Percentiles rank a stretch among this genome's conserved stretches.
Conservation (phyloP, 1,140 invertebrate genomes). For the Lepidurus packardi region DNA sequence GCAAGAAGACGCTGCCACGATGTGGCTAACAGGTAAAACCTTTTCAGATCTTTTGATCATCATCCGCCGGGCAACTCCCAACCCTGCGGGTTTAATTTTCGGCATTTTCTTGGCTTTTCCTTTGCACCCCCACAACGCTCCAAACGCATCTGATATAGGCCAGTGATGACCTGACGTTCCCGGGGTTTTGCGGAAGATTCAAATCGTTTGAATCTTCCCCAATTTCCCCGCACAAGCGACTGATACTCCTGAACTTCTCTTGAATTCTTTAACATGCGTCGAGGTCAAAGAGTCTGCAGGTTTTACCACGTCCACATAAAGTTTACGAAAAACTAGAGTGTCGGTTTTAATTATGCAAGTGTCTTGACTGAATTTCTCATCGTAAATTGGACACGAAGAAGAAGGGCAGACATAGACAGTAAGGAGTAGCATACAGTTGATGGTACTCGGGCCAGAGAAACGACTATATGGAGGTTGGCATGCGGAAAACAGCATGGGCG, state of each 20-base stretch:
- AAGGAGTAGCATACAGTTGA: not conserved
- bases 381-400: not conserved
- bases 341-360: slow-evolving; percentile 3
- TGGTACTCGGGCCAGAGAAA: not conserved
- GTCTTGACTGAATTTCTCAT: not conserved
- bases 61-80: not conserved
- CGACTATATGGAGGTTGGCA: not conserved
- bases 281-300: not conserved
- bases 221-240: not conserved
- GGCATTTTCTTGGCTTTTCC: not conserved
- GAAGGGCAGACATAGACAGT: not conserved
- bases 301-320: not conserved
- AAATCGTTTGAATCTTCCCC: not conserved
- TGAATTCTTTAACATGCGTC: too few species aligned
- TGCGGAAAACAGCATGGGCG: not conserved
- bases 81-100: not conserved
- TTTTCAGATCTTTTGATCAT: not conserved
- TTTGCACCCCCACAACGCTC: not conserved
- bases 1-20: not conserved
- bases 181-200: not conserved
- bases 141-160: not conserved
- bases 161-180: not conserved
- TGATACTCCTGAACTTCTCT: too few species aligned
- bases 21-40: not conserved
- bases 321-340: not conserved